These are phyloP conservation scores for Geotrypetes seraphini DNA, from an alignment of 2,797 vertebrate species.

Conservation along the genomic window DNA sequence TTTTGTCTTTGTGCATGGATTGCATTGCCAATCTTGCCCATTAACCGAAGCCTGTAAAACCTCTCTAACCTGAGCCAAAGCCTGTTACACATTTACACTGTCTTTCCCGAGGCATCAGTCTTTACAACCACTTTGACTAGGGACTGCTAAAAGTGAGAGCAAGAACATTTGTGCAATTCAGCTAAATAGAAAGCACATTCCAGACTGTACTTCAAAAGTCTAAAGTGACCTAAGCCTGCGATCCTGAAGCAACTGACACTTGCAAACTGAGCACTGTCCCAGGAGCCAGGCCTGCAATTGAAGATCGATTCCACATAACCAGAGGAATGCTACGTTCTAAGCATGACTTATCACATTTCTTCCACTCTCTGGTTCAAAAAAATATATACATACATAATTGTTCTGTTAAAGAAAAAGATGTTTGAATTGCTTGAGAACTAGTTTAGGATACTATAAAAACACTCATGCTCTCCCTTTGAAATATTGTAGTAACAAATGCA, in stretches of 20 bases:
- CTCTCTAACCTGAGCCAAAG: too few species aligned
- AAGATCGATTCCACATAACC: background rate
- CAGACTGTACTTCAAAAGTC: slow-evolving; percentile 6
- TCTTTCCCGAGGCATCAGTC: too few species aligned
- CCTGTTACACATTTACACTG: too few species aligned
- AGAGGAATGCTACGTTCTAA: slow-evolving; percentile 6
- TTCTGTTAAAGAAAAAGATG: too few species aligned
- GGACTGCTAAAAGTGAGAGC: slow-evolving; percentile 1
- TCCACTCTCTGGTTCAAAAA: slow-evolving; percentile 8
- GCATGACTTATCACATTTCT: slow-evolving; percentile 5
- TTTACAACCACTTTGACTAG: slow-evolving; percentile 1
- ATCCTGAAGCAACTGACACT: background rate
- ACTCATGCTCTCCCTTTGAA: too few species aligned
- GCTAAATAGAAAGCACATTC: slow-evolving; percentile 7
- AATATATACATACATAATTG: too few species aligned
- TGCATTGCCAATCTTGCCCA: too few species aligned
- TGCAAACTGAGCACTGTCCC: background rate
- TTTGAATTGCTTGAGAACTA: too few species aligned
- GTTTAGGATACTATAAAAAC: too few species aligned
- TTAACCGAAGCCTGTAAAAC: too few species aligned
- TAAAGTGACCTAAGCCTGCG: background rate
- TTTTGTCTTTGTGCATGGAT: too few species aligned
- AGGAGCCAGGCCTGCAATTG: background rate
- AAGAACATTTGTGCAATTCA: background rate
- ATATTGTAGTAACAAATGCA: too few species aligned